Evolutionary conservation across 2,113 vertebrate genomes (phyloP), one percentile per base, ranked within the genome.

Genomic region (Anser cygnoides): DNA sequence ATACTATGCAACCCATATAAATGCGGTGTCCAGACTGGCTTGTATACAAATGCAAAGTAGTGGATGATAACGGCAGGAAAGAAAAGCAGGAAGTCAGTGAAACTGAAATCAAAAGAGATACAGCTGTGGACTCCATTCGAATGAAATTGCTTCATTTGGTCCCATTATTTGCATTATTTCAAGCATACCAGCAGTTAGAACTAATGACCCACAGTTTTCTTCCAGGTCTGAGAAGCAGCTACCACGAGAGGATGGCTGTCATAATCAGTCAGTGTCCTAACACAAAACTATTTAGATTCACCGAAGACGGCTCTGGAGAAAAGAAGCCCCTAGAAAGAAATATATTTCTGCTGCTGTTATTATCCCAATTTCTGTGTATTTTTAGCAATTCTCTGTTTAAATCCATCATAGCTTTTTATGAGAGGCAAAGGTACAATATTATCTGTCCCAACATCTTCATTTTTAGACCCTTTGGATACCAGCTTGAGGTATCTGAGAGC

Each of bases 1-100:
- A 71, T 65, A 23, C n/a, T 66, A 49, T 37, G 44, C 23, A 43
- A 57, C 70, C 62, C 44, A 31, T 73, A 66, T 18, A 87, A 84
- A 76, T 33, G 39, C 31, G 7, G 35, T 80, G 70, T 55, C 59
- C 28, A 3, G 54, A 49, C 55, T 66, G 46, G 61, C 73, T 74
- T 75, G 52, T 43, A 82, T 79, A 90, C 65, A 93, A 82, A 90
- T 81, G 82, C 37, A 93, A 90, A 92, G 18, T 52, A 71, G 52
- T 63, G 26, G 23, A 76, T 85, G 92, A 93, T 85, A 90, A 87
- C 2, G 1, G 21, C 26, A 88, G 66, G 46, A 90, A 80, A 63
- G 68, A 91, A 93, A 95, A 84, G 67, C 68, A 82, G 85, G 61
- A 92, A 94, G 63, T 91, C 67, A 73, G 35, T 87, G 77, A 89